phyloP scores from a whole-genome alignment of 2,888 invertebrate species.

The Gastracanthus pulcherrimus region DNA sequence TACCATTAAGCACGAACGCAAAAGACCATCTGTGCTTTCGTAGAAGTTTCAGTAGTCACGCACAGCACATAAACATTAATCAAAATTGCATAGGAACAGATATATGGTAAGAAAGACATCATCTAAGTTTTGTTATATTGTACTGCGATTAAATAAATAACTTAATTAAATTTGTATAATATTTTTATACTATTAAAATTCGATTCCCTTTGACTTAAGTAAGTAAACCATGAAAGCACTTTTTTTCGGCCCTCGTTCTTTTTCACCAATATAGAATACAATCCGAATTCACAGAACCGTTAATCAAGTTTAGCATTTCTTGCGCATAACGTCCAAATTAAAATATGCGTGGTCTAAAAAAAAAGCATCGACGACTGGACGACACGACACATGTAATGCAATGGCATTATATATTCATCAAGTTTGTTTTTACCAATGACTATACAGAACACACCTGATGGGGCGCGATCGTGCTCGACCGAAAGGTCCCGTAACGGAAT shows the following conservation, averaged over 20 bases:
- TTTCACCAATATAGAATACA: background rate
- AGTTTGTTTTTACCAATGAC: background rate
- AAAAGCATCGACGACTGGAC: background rate
- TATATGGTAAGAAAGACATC: no score
- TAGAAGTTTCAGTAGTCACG: no score
- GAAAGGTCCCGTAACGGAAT: slow-evolving; percentile 14
- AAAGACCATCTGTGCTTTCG: no score
- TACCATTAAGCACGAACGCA: no score
- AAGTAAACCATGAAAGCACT: background rate
- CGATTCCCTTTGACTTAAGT: background rate
- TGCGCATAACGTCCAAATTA: background rate
- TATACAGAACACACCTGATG: background rate
- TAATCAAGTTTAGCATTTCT: background rate
- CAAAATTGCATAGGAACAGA: no score
- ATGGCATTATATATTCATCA: background rate
- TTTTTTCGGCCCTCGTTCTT: background rate
- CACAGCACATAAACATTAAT: no score
- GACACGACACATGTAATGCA: background rate
- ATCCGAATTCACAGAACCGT: background rate
- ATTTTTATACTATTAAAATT: background rate
- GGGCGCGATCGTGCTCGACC: background rate
- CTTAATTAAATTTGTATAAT: no score
- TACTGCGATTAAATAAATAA: no score
- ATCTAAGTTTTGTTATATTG: no score
- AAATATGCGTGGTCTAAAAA: background rate